These are phyloP conservation scores for Antheraea yamamai DNA, from an alignment of 2,888 invertebrate genomes.

Conservation along the genomic window DNA sequence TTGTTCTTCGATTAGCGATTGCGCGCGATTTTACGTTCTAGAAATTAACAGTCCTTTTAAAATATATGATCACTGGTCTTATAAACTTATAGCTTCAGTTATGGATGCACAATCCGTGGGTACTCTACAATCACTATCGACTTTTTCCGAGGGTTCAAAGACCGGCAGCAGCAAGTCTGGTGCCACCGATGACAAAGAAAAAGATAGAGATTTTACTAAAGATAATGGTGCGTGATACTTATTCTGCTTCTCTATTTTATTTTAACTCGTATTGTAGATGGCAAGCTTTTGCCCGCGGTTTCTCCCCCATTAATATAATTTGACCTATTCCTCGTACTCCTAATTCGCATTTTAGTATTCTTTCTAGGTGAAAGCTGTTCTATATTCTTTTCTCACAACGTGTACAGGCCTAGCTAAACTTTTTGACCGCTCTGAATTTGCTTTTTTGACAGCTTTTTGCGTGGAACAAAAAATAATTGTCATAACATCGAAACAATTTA, in stretches of 20 bases:
- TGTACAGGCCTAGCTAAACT: no score
- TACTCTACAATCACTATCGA: conserved; percentile 58
- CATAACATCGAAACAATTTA: no score
- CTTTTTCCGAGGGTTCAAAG: conserved; percentile 57
- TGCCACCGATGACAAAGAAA: conserved; percentile 37
- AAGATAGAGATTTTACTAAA: conserved; percentile 59
- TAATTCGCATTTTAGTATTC: no score
- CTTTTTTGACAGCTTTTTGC: no score
- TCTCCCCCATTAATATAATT: no score
- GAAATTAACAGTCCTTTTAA: neutral
- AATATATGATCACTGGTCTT: neutral
- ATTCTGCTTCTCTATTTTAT: neutral
- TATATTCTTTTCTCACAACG: no score
- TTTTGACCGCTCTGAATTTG: no score
- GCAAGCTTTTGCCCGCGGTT: no score
- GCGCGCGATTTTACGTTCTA: neutral
- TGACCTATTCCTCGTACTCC: no score
- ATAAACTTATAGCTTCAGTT: neutral
- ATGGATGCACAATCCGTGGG: conserved; percentile 41
- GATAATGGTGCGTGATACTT: conserved; percentile 56
- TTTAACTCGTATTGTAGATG: neutral
- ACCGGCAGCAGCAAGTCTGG: conserved; percentile 54
- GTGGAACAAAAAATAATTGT: no score
- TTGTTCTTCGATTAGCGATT: neutral
- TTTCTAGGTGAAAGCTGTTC: no score